Evolutionary conservation across 2,888 invertebrate genomes (phyloP).

Genomic region (Cataglyphis rosenhaueri): DNA sequence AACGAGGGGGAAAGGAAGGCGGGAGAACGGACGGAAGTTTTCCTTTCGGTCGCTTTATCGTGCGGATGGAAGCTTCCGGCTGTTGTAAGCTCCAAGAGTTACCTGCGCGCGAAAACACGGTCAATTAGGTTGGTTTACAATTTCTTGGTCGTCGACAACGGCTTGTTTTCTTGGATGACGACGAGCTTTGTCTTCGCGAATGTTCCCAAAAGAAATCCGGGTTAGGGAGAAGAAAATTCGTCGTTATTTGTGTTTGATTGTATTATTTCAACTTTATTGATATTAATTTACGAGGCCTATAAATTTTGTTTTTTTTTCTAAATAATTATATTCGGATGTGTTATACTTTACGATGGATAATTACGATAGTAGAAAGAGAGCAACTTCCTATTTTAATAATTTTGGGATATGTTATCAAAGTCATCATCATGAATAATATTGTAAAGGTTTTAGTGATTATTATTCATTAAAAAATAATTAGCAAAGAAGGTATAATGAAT

Average conservation of each 20-base stretch:
- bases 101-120: slow-evolving; percentile 20
- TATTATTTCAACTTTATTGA: background rate
- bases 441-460: no score
- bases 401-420: no score
- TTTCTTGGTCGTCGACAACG: slow-evolving; percentile 31
- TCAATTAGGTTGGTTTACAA: slow-evolving; percentile 48
- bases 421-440: no score
- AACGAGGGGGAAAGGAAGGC: background rate
- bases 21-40: slow-evolving; percentile 48
- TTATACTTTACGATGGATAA: background rate
- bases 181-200: background rate
- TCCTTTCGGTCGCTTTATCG: slow-evolving; percentile 37
- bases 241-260: background rate
- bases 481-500: no score
- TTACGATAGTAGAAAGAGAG: no score
- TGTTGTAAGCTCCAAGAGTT: slow-evolving; percentile 1
- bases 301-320: background rate
- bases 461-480: no score
- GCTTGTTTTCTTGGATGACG: background rate
- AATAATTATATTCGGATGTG: background rate
- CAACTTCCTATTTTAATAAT: no score
- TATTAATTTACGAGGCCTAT: background rate
- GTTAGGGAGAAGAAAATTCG: background rate
- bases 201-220: background rate
- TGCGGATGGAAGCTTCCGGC: slow-evolving; percentile 1